phyloP scores from a whole-genome alignment of 2,797 vertebrate genomes.

The Aplochiton taeniatus region DNA sequence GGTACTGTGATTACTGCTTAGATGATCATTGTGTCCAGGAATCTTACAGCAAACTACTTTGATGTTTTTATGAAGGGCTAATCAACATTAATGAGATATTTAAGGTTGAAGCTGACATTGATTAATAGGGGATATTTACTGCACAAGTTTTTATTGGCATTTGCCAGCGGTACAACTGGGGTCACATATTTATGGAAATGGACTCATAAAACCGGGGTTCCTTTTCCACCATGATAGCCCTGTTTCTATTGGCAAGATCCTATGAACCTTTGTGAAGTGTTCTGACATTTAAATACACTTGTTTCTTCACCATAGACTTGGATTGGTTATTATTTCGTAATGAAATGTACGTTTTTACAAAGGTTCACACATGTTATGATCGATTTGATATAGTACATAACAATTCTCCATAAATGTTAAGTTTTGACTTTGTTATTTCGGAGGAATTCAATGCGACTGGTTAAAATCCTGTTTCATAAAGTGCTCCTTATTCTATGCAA shows the following conservation, averaged over 20 bases:
- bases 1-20: no score
- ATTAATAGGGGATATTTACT: slow-evolving; percentile 59
- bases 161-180: slow-evolving; percentile 31
- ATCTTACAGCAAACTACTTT: slow-evolving; percentile 23
- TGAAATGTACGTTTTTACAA: no score
- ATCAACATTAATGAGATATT: slow-evolving; percentile 40
- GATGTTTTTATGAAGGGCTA: slow-evolving; percentile 42
- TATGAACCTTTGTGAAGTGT: neutral
- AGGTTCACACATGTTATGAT: no score
- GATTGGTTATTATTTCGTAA: slow-evolving; percentile 42
- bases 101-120: slow-evolving; percentile 52
- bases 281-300: neutral
- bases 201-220: slow-evolving; percentile 44
- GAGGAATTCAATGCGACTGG: no score
- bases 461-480: slow-evolving; percentile 19
- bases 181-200: slow-evolving; percentile 22
- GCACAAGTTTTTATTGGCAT: slow-evolving; percentile 58
- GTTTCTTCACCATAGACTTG: slow-evolving; percentile 22
- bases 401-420: no score
- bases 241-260: slow-evolving; percentile 45
- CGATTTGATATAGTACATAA: no score
- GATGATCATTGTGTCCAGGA: no score
- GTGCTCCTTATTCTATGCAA: no score
- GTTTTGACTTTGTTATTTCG: no score
- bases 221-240: slow-evolving; percentile 46